A percentile compares a stretch with the other conserved stretches of the same genome.
phyloP scores from a whole-genome alignment of 2,113 vertebrate genomes.

The Eulemur macaco region DNA sequence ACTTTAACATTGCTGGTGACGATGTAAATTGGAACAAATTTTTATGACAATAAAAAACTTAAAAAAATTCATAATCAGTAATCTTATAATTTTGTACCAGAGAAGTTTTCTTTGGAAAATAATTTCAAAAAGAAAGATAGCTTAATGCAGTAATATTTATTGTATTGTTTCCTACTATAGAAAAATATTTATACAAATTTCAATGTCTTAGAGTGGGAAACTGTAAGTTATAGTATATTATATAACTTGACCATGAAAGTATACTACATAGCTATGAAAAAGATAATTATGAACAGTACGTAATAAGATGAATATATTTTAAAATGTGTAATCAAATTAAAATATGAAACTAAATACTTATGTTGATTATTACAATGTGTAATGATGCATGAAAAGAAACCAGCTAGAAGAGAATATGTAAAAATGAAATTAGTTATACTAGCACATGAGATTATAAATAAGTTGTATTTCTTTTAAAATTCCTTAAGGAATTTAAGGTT shows the following conservation, averaged over 20 bases:
- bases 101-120: not conserved
- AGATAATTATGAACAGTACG: not conserved
- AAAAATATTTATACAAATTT: constrained; percentile 22
- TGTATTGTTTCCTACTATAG: not conserved
- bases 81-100: not conserved
- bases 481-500: not conserved
- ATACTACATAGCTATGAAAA: not conserved
- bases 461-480: constrained; percentile 11
- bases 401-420: not conserved
- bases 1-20: not conserved
- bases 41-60: not conserved
- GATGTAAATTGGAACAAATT: not conserved
- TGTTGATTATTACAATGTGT: not conserved
- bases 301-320: not conserved
- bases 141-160: not conserved
- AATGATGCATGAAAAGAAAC: not conserved
- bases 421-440: not conserved
- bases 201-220: not conserved
- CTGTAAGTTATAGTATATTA: not conserved
- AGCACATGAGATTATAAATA: not conserved
- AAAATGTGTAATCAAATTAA: not conserved
- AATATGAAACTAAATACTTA: not conserved
- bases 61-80: not conserved
- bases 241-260: not conserved
- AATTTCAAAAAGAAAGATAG: constrained; percentile 16